A percentile compares a stretch with the other conserved stretches of the same genome.
These are phyloP conservation scores for Scaptomyza tumidula DNA, from an alignment of 2,888 invertebrate species.

Conservation along the genomic window DNA sequence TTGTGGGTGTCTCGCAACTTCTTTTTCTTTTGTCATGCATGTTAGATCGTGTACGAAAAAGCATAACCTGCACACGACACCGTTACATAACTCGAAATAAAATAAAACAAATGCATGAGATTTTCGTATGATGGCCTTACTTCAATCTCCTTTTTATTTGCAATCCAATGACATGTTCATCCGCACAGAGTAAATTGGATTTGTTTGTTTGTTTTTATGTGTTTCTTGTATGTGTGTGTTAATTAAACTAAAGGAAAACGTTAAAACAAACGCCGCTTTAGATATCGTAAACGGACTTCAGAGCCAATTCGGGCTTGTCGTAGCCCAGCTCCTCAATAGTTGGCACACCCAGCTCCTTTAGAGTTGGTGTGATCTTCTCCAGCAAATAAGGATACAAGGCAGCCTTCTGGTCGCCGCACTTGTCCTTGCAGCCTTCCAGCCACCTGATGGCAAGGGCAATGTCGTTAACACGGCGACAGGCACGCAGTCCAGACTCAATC, in stretches of 20 bases:
- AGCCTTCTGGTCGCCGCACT: conserved; percentile 90
- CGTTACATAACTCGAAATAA: conserved; percentile 55
- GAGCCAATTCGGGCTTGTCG: conserved; percentile 97
- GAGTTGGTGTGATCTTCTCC: conserved; percentile 95
- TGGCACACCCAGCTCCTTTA: conserved; percentile 96
- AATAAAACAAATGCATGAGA: conserved; percentile 24
- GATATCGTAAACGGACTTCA: conserved; percentile 89
- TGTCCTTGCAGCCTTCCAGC: conserved; percentile 95
- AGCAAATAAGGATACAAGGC: conserved; percentile 95
- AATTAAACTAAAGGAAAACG: conserved; percentile 57
- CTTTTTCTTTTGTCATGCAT: conserved; percentile 21
- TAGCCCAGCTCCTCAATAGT: conserved; percentile 98
- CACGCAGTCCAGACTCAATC: conserved; percentile 93
- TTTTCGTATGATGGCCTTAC: conserved; percentile 66
- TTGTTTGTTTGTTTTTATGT: conserved; percentile 48
- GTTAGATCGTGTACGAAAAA: conserved; percentile 36
- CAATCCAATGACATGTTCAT: conserved; percentile 73
- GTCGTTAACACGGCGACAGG: conserved; percentile 97
- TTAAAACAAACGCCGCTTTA: conserved; percentile 62
- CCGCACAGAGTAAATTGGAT: conserved; percentile 53
- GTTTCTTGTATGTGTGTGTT: conserved; percentile 49
- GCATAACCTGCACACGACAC: conserved; percentile 47
- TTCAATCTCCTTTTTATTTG: conserved; percentile 74
- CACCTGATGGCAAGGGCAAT: conserved; percentile 96
- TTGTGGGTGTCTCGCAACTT: background rate